Conservation (phyloP, 2,888 invertebrate genomes). For the Meloe dianella region DNA sequence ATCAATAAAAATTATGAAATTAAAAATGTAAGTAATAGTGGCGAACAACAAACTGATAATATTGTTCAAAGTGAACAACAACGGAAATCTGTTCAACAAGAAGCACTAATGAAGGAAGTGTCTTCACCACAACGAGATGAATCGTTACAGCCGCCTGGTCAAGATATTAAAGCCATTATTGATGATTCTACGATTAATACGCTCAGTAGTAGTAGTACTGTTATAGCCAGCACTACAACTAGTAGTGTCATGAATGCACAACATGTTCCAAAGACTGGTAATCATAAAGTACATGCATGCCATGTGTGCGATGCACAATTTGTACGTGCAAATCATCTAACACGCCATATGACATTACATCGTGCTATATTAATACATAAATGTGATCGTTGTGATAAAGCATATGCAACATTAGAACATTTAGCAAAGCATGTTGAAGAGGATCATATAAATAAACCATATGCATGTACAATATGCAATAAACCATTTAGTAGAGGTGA, state of each 20-base stretch:
- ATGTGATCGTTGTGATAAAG: conserved; percentile 57
- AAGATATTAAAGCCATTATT: conserved; percentile 13
- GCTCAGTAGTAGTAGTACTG: background rate
- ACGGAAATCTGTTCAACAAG: no score
- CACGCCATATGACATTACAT: conserved; percentile 59
- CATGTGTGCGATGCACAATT: conserved; percentile 57
- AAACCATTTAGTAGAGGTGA: conserved; percentile 58
- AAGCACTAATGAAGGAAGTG: background rate
- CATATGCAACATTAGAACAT: conserved; percentile 54
- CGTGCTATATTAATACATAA: conserved; percentile 55
- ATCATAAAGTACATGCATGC: conserved; percentile 52
- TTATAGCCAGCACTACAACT: background rate
- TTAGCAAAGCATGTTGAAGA: conserved; percentile 56
- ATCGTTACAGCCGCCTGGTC: background rate
- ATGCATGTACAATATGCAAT: conserved; percentile 57
- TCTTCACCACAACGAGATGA: conserved; percentile 8
- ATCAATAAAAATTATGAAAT: conserved; percentile 9
- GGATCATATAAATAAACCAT: conserved; percentile 58
- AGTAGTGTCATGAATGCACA: background rate
- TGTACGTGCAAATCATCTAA: conserved; percentile 55
- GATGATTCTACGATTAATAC: background rate
- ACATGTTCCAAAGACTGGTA: conserved; percentile 11
- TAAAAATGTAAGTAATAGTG: conserved; percentile 10
- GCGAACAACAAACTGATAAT: background rate
- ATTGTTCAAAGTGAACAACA: background rate